Conservation (phyloP, 1,140 invertebrate genomes). For the Anastrepha ludens region DNA sequence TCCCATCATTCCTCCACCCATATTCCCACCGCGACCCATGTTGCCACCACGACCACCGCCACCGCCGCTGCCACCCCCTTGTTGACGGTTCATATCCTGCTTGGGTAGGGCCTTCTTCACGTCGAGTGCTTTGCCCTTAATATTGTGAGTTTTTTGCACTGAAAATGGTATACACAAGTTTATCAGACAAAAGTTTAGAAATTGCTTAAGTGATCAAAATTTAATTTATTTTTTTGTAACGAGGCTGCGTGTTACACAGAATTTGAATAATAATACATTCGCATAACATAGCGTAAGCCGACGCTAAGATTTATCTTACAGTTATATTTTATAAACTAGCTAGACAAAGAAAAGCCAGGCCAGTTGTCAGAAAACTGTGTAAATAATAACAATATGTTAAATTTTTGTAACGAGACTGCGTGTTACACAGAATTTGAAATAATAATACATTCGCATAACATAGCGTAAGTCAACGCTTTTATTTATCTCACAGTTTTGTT, state of each 20-base stretch:
- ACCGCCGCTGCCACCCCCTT: conserved; percentile 64
- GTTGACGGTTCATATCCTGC: conserved; percentile 77
- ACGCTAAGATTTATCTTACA: conserved; percentile 78
- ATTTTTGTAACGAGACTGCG: conserved; percentile 68
- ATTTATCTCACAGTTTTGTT: conserved; percentile 82
- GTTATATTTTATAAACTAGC: conserved; percentile 77
- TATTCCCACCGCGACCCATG: conserved; percentile 62
- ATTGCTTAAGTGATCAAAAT: background rate
- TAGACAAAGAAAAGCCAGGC: background rate
- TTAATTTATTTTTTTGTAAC: conserved; percentile 58
- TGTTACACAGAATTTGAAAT: conserved; percentile 67
- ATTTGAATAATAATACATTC: conserved; percentile 73
- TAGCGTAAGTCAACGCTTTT: conserved; percentile 58
- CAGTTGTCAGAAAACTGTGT: conserved; percentile 34
- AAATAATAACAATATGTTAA: background rate
- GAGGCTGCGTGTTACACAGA: conserved; percentile 70
- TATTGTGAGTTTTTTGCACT: conserved; percentile 84
- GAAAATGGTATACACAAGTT: conserved; percentile 61
- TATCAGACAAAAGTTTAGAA: conserved; percentile 4
- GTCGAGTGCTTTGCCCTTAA: conserved; percentile 85
- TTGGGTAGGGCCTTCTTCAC: conserved; percentile 87
- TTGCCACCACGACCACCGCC: conserved; percentile 66
- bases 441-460: conserved; percentile 74
- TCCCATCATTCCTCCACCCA: conserved; percentile 56
- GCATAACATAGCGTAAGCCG: conserved; percentile 69